These are phyloP conservation scores for Contarinia nasturtii DNA, from an alignment of 1,140 invertebrate genomes.

Conservation along the genomic window DNA sequence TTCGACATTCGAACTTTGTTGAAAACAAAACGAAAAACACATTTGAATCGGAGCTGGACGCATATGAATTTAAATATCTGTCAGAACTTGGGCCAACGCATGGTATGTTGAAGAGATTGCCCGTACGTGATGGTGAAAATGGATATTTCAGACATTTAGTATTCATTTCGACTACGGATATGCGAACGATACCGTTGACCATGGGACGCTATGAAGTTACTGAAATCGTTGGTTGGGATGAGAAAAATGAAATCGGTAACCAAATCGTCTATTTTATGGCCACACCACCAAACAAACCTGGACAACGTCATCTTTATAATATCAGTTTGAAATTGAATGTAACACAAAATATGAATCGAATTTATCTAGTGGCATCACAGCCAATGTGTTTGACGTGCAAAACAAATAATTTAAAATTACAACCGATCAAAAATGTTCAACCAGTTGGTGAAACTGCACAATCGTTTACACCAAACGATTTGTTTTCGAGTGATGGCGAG, in stretches of 20 bases:
- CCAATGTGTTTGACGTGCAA: slow-evolving; percentile 19
- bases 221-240: slow-evolving; percentile 43
- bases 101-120: slow-evolving; percentile 30
- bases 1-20: not conserved
- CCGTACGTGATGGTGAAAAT: slow-evolving; percentile 34
- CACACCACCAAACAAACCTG: slow-evolving; percentile 43
- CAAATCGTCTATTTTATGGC: slow-evolving; percentile 48
- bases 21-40: too few species aligned
- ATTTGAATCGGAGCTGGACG: not conserved
- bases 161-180: slow-evolving; percentile 24
- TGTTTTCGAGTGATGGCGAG: not conserved
- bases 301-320: slow-evolving; percentile 53
- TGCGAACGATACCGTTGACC: slow-evolving; percentile 30
- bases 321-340: slow-evolving; percentile 27
- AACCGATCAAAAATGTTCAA: not conserved
- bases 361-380: slow-evolving; percentile 18
- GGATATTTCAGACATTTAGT: slow-evolving; percentile 28
- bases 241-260: slow-evolving; percentile 31
- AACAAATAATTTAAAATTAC: slow-evolving; percentile 7
- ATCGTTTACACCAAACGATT: too few species aligned
- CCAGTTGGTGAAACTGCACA: not conserved
- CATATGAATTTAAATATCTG: not conserved
- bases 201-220: slow-evolving; percentile 47
- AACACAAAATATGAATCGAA: slow-evolving; percentile 17
- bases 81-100: not conserved